Conservation (phyloP, 2,113 vertebrate species). For the Larimichthys polyactis region DNA sequence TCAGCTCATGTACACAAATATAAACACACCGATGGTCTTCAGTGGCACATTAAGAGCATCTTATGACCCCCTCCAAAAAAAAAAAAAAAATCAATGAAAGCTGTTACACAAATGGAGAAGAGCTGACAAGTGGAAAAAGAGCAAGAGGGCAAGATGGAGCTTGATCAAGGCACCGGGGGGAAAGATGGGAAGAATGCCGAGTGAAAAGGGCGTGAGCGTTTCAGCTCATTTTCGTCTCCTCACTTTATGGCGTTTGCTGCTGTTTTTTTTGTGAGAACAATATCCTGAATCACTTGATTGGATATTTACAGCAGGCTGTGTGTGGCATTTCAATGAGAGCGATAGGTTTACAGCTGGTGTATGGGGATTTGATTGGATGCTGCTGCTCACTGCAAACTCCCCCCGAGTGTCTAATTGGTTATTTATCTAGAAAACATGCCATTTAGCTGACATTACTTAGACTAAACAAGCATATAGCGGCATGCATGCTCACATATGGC, state of each 20-base stretch:
- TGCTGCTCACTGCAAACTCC: constrained; percentile 42
- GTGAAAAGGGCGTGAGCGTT: not conserved
- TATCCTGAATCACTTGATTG: constrained; percentile 42
- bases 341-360: constrained; percentile 52
- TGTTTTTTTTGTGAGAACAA: constrained; percentile 1
- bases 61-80: constrained; percentile 44
- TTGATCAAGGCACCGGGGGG: not conserved
- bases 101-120: constrained; percentile 57
- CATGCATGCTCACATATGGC: constrained; percentile 47
- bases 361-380: constrained; percentile 65
- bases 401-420: constrained; percentile 66
- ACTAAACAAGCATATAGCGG: constrained; percentile 59
- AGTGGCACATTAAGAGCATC: constrained; percentile 59
- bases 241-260: constrained; percentile 19
- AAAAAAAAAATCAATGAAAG: constrained; percentile 57
- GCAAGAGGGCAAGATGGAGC: constrained; percentile 31
- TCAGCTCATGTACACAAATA: constrained; percentile 33
- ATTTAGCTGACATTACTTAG: constrained; percentile 74
- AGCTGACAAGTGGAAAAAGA: constrained; percentile 44
- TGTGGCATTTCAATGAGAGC: constrained; percentile 50
- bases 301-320: constrained; percentile 51
- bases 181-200: not conserved
- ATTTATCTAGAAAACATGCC: constrained; percentile 67
- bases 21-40: constrained; percentile 47
- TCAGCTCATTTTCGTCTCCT: constrained; percentile 8